Conservation (phyloP, 1,140 invertebrate species). For the Aphelenchoides avenae region DNA sequence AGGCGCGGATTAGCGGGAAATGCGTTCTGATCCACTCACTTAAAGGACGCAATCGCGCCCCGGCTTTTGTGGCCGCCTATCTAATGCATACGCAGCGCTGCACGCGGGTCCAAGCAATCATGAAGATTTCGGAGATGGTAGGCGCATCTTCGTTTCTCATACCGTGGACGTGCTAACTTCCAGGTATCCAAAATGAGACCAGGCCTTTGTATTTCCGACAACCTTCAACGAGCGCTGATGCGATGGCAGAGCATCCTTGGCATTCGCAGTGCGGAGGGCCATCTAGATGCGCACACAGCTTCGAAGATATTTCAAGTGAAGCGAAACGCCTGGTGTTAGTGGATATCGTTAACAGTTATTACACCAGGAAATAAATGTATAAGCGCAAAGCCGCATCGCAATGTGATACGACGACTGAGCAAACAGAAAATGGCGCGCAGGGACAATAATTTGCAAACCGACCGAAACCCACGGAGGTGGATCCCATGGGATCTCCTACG, state of each 20-base stretch:
- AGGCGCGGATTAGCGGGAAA: constrained; percentile 38
- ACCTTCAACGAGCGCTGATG: constrained; percentile 47
- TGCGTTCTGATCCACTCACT: constrained; percentile 44
- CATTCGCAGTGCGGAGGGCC: constrained; percentile 29
- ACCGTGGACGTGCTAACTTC: neutral
- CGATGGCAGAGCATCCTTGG: constrained; percentile 50
- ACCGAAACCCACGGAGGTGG: no score
- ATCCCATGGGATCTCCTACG: no score
- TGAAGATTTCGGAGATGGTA: constrained; percentile 39
- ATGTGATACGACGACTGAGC: no score
- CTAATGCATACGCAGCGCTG: constrained; percentile 40
- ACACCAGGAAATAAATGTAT: no score
- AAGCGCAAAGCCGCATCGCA: no score
- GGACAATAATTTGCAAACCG: no score
- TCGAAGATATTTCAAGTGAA: constrained; percentile 28
- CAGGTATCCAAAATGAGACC: constrained; percentile 46
- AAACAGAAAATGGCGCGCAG: no score
- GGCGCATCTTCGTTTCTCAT: neutral
- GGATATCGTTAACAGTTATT: no score
- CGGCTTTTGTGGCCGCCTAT: constrained; percentile 45
- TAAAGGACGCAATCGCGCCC: constrained; percentile 46
- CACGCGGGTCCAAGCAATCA: constrained; percentile 44
- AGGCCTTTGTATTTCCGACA: constrained; percentile 47
- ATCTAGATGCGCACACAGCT: constrained; percentile 20
- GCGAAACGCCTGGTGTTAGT: constrained; percentile 28